These are phyloP conservation scores for Branchinecta sandiegonensis DNA, from an alignment of 2,888 invertebrate genomes.

Conservation along the genomic window DNA sequence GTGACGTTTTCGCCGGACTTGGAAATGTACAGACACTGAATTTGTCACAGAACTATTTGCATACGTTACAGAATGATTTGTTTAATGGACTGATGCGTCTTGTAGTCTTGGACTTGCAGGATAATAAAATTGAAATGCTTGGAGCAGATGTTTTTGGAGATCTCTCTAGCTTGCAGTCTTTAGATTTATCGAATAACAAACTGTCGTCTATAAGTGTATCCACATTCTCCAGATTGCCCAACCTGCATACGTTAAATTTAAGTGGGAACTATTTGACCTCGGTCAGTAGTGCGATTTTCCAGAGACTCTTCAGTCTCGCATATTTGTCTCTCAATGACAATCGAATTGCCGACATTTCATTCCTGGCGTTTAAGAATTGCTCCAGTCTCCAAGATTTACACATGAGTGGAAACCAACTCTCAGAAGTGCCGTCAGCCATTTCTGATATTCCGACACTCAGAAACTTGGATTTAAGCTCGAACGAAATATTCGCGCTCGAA, in stretches of 20 bases:
- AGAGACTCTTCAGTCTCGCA: conserved; percentile 57
- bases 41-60: conserved; percentile 55
- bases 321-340: conserved; percentile 66
- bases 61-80: conserved; percentile 62
- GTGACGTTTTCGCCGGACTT: conserved; percentile 55
- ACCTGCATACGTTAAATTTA: conserved; percentile 62
- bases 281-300: conserved; percentile 59
- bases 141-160: conserved; percentile 74
- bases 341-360: conserved; percentile 55
- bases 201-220: conserved; percentile 77
- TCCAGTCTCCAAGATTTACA: conserved; percentile 65
- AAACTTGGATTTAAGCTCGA: conserved; percentile 69
- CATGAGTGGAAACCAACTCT: conserved; percentile 62
- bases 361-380: conserved; percentile 59
- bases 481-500: conserved; percentile 59
- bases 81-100: conserved; percentile 63
- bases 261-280: conserved; percentile 62
- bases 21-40: conserved; percentile 53
- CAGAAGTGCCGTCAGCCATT: conserved; percentile 54
- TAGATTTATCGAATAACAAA: conserved; percentile 70
- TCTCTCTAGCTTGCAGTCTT: conserved; percentile 65
- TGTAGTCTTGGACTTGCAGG: conserved; percentile 67
- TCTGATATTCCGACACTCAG: conserved; percentile 59
- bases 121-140: conserved; percentile 67
- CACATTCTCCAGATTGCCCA: conserved; percentile 58